Evolutionary conservation across 2,888 invertebrate species (phyloP).

Genomic region (Aricia artaxerxes): DNA sequence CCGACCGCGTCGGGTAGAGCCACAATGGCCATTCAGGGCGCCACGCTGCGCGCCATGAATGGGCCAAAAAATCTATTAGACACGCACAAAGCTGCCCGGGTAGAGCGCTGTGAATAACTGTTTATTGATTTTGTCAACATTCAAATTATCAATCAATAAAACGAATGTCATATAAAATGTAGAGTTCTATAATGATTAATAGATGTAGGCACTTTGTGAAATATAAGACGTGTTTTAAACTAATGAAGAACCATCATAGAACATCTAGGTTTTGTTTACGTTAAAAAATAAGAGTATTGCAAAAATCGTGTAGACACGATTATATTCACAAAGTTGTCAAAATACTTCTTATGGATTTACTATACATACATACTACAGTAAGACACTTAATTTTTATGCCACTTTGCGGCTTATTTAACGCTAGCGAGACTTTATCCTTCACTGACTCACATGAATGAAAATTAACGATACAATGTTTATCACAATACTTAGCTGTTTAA

Average conservation of each 20-base stretch:
- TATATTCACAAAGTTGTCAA: too few species aligned
- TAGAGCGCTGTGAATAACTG: slow-evolving; percentile 49
- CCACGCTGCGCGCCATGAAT: slow-evolving; percentile 76
- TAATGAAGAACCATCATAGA: not conserved
- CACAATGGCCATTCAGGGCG: slow-evolving; percentile 76
- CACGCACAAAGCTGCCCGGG: slow-evolving; percentile 71
- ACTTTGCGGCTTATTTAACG: not conserved
- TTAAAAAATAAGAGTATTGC: not conserved
- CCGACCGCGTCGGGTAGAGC: slow-evolving; percentile 56
- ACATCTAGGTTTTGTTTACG: not conserved
- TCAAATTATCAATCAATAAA: slow-evolving; percentile 13
- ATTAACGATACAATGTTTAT: not conserved
- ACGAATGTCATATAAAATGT: not conserved
- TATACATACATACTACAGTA: too few species aligned
- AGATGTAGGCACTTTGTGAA: not conserved
- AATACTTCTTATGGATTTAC: too few species aligned
- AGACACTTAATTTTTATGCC: too few species aligned
- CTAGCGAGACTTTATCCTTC: not conserved
- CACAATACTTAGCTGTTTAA: not conserved
- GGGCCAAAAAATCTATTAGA: slow-evolving; percentile 78
- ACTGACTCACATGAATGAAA: not conserved
- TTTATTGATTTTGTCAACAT: slow-evolving; percentile 40
- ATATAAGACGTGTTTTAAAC: not conserved
- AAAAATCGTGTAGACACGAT: too few species aligned
- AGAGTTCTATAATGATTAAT: not conserved